Evolutionary conservation across 2,797 vertebrate genomes (phyloP), one percentile per base, ranked within the genome.

Genomic region (Leptatherina wallacei): DNA sequence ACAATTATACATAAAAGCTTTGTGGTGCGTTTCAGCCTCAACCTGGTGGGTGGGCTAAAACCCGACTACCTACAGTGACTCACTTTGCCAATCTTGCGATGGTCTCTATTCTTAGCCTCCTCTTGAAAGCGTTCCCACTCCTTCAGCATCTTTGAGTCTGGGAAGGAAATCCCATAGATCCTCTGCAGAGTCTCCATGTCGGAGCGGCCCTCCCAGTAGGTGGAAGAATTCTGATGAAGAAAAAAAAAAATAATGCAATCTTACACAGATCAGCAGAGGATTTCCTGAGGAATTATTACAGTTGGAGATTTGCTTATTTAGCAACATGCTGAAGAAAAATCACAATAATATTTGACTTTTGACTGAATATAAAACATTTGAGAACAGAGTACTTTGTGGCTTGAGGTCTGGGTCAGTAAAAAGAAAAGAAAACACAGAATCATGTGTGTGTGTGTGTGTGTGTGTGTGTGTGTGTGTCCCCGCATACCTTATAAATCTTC

Each of bases 1-100:
- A 38, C 32, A 65, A 75, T 67, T 51, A 75, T 1, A 1, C 71
- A 65, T 64, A n/a, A 29, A 44, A 9, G 38, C 29, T 81, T 74
- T 60, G 60, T 57, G 20, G 16, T 56, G 29, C 54, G 3, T 56
- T 55, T 49, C 29, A 10, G 49, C 44, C 54, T 29, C 8, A 65
- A 67, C 32, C 9, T 16, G 54, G 61, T 71, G 54, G 61, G 55
- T 57, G 65, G 61, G 68, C 66, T 38, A 1, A 36, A 64, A 64
- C 22, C 4, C 0, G 27, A 36, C 35, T 8, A 27, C 22, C 47
- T 71, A 3, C 18, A 30, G 24, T 38, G 68, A 88, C 89, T 85
- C 69, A 99, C 98, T 95, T 96, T 98, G 75, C 98, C 98, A 6
- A 99, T 97, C 81, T 96, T 98, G 82, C 97, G 95, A 73, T 99